phyloP scores from a whole-genome alignment of 2,113 vertebrate species.

The Cariama cristata region DNA sequence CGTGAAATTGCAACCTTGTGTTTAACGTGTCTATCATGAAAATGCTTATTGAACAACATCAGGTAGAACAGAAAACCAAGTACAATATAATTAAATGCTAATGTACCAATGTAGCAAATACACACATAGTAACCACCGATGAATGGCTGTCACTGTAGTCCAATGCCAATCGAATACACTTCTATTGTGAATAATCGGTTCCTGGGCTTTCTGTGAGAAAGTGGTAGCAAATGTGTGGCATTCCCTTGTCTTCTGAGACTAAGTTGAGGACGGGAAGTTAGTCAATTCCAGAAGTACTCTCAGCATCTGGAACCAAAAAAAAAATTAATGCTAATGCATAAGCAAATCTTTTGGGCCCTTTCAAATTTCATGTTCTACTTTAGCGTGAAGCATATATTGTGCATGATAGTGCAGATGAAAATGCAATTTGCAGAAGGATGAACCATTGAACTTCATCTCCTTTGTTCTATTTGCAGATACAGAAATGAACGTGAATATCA shows the following conservation, averaged over 20 bases:
- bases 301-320: background rate
- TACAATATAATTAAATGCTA: background rate
- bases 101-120: background rate
- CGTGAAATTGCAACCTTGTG: background rate
- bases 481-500: conserved; percentile 94
- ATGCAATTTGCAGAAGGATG: background rate
- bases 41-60: background rate
- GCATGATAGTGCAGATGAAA: background rate
- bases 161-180: background rate
- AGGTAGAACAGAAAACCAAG: background rate
- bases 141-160: background rate
- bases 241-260: background rate
- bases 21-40: background rate
- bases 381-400: background rate
- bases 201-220: background rate
- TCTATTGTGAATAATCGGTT: background rate
- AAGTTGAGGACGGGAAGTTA: background rate
- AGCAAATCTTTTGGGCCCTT: background rate
- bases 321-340: background rate
- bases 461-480: conserved; percentile 79
- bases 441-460: background rate
- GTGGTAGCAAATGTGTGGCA: background rate
- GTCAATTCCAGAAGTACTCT: background rate
- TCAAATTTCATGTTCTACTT: background rate
- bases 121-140: background rate